phyloP scores from a whole-genome alignment of 2,797 vertebrate species.

The Lutra lutra region DNA sequence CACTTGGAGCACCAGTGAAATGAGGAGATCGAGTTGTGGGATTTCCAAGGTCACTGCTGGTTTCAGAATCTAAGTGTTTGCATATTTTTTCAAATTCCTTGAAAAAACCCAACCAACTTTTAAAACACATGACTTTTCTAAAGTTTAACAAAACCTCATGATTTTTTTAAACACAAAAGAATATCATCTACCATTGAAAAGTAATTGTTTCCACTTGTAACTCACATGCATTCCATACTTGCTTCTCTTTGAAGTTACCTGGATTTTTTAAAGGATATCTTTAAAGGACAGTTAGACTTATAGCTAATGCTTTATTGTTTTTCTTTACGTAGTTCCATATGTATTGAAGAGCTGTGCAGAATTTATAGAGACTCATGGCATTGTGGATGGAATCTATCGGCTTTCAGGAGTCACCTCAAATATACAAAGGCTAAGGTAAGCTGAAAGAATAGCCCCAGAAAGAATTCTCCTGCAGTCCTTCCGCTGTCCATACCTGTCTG shows the following conservation, averaged over 20 bases:
- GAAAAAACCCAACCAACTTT: not conserved
- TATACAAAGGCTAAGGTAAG: conserved; percentile 96
- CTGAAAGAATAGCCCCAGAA: not conserved
- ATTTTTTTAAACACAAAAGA: not conserved
- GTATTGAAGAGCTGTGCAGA: conserved; percentile 97
- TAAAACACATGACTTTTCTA: not conserved
- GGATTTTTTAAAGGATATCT: conserved; percentile 11
- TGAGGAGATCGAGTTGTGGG: not conserved
- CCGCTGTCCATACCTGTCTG: not conserved
- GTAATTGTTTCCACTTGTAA: conserved; percentile 12
- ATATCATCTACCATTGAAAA: not conserved
- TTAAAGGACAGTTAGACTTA: conserved; percentile 28
- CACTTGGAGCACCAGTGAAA: not conserved
- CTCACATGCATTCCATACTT: not conserved
- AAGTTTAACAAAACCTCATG: not conserved
- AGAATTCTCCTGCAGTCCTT: not conserved
- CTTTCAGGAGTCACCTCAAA: conserved; percentile 98
- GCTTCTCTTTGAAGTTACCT: conserved; percentile 52
- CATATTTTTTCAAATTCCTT: conserved; percentile 40
- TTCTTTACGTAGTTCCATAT: conserved; percentile 91
- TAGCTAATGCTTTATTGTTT: conserved; percentile 22
- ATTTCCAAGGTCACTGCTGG: conserved; percentile 45
- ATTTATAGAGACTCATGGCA: conserved; percentile 96
- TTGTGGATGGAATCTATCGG: conserved; percentile 98
- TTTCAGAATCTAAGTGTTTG: conserved; percentile 49